These are phyloP conservation scores for Nymphalis c-album DNA, from an alignment of 2,888 invertebrate species.

Conservation along the genomic window DNA sequence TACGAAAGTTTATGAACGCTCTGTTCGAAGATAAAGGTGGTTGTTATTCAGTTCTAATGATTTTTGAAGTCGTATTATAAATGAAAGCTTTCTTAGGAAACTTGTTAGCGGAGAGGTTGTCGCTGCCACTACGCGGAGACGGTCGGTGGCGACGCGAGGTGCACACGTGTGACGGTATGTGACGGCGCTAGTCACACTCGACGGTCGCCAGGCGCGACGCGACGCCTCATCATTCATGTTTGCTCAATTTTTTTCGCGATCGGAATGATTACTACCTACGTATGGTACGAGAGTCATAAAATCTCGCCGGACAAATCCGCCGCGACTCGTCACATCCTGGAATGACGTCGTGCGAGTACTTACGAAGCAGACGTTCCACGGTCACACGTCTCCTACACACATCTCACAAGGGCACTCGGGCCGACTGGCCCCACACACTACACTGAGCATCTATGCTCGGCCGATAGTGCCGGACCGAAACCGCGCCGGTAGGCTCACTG, in stretches of 20 bases:
- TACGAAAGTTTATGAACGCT: neutral
- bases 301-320: constrained; percentile 49
- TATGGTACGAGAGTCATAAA: constrained; percentile 49
- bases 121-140: constrained; percentile 38
- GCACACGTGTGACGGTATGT: constrained; percentile 69
- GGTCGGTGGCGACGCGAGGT: constrained; percentile 46
- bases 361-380: constrained; percentile 76
- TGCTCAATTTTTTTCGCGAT: constrained; percentile 57
- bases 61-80: constrained; percentile 44
- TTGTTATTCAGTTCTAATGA: constrained; percentile 23
- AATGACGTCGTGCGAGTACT: constrained; percentile 64
- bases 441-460: constrained; percentile 63
- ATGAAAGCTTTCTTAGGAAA: constrained; percentile 56
- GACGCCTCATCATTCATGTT: constrained; percentile 65
- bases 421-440: constrained; percentile 72
- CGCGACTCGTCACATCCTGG: constrained; percentile 43
- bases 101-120: constrained; percentile 53
- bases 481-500: constrained; percentile 74
- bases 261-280: constrained; percentile 55
- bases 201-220: constrained; percentile 48
- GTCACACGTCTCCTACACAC: constrained; percentile 76
- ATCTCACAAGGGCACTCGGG: constrained; percentile 77
- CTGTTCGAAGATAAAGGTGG: neutral
- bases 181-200: constrained; percentile 62
- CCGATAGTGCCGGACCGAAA: constrained; percentile 64